Conservation (phyloP, 2,797 vertebrate species). For the Xiphophorus birchmanni region DNA sequence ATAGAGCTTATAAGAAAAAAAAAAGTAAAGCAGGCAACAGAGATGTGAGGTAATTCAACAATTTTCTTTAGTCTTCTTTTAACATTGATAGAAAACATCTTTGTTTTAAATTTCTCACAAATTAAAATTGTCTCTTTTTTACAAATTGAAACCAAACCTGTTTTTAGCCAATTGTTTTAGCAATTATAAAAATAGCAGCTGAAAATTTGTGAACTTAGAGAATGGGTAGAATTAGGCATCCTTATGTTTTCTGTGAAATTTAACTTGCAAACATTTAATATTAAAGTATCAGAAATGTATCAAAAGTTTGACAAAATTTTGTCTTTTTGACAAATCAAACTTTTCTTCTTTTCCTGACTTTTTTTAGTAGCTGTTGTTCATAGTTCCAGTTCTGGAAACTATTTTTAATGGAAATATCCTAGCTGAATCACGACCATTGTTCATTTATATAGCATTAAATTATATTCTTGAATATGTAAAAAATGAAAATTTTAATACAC, state of each 20-base stretch:
- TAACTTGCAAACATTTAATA: not conserved
- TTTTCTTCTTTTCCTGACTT: not conserved
- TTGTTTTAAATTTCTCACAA: not conserved
- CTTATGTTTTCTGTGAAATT: not conserved
- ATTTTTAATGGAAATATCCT: not conserved
- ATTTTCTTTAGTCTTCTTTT: not conserved
- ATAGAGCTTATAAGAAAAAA: not conserved
- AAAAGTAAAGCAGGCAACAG: not conserved
- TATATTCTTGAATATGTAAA: not conserved
- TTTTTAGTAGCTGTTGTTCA: not conserved
- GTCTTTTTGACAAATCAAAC: not conserved
- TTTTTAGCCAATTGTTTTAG: not conserved
- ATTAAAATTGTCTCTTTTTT: not conserved
- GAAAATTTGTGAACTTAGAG: not conserved
- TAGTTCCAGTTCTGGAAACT: not conserved
- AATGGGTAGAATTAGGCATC: not conserved
- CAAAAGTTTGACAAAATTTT: not conserved
- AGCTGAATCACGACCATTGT: not conserved
- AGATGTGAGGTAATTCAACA: not conserved
- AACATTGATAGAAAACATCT: not conserved
- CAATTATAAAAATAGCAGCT: not conserved
- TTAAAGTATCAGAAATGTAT: not conserved
- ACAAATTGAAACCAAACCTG: not conserved
- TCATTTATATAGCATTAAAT: not conserved
- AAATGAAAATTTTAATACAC: not conserved